These are phyloP conservation scores for Staurois parvus DNA, from an alignment of 2,797 vertebrate genomes.

Conservation along the genomic window DNA sequence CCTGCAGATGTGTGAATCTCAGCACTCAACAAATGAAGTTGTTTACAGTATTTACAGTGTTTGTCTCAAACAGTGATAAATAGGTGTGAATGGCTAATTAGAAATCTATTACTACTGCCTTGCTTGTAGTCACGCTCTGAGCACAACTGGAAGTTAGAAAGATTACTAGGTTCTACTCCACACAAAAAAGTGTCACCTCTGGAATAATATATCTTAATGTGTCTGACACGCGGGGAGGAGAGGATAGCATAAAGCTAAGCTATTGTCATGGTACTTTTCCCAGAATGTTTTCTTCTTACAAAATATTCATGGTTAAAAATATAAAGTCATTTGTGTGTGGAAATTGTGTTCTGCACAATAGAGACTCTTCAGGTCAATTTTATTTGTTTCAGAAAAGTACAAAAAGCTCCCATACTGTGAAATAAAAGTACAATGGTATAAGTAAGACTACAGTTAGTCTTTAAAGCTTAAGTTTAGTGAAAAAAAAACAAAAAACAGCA, in stretches of 20 bases:
- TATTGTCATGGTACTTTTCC: slow-evolving; percentile 8
- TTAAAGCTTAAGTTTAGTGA: too few species aligned
- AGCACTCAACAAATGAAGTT: slow-evolving; percentile 52
- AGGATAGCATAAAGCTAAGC: slow-evolving; percentile 8
- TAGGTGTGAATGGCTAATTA: slow-evolving; percentile 55
- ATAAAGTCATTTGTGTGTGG: not conserved
- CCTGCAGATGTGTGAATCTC: slow-evolving; percentile 48
- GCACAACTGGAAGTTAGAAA: slow-evolving; percentile 55
- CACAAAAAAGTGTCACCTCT: slow-evolving; percentile 19
- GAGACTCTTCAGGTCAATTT: not conserved
- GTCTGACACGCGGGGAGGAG: slow-evolving; percentile 9
- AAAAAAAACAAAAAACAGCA: too few species aligned
- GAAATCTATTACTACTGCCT: slow-evolving; percentile 59
- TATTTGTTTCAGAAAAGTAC: slow-evolving; percentile 18
- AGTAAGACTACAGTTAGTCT: not conserved
- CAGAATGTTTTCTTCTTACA: not conserved
- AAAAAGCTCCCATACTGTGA: slow-evolving; percentile 2
- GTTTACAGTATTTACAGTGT: slow-evolving; percentile 52
- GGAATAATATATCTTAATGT: slow-evolving; percentile 36
- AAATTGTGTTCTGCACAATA: not conserved
- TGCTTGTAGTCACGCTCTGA: slow-evolving; percentile 53
- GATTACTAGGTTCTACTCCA: slow-evolving; percentile 45
- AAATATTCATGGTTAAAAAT: not conserved
- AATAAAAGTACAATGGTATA: not conserved
- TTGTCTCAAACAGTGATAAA: slow-evolving; percentile 60